Conservation (phyloP, 2,797 vertebrate genomes). For the Hydrocynus forskahlii region DNA sequence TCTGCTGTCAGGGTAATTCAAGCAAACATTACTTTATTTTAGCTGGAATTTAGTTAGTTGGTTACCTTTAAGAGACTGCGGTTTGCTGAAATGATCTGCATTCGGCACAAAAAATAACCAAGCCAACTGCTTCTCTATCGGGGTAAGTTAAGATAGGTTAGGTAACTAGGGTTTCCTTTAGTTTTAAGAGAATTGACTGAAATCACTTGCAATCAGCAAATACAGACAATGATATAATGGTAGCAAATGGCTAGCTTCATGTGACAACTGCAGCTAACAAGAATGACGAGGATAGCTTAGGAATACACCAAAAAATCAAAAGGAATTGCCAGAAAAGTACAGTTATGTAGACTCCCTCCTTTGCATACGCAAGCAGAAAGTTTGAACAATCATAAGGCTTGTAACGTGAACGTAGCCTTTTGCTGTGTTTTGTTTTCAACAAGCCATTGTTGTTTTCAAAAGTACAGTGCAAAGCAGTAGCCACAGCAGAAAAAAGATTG, state of each 20-base stretch:
- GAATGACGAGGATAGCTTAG: too few species aligned
- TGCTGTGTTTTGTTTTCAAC: conserved; percentile 41
- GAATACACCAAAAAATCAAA: too few species aligned
- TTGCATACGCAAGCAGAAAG: background rate
- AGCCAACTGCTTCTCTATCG: too few species aligned
- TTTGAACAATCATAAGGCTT: background rate
- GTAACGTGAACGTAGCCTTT: conserved; percentile 12
- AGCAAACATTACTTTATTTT: background rate
- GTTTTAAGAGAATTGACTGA: background rate
- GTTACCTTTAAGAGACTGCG: background rate
- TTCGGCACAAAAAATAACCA: background rate
- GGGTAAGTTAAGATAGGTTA: background rate
- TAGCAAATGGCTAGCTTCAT: background rate
- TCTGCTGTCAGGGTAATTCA: background rate
- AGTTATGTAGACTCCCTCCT: background rate
- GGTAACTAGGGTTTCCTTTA: background rate
- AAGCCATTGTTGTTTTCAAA: conserved; percentile 63
- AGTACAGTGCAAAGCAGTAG: conserved; percentile 82
- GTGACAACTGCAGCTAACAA: too few species aligned
- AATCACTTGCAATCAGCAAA: background rate
- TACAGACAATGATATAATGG: background rate
- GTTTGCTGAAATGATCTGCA: background rate
- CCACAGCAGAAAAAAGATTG: conserved; percentile 77
- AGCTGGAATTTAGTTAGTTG: too few species aligned
- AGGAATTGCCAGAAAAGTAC: too few species aligned